phyloP scores from a whole-genome alignment of 2,113 vertebrate genomes.

The Protomyctophum bolini region DNA sequence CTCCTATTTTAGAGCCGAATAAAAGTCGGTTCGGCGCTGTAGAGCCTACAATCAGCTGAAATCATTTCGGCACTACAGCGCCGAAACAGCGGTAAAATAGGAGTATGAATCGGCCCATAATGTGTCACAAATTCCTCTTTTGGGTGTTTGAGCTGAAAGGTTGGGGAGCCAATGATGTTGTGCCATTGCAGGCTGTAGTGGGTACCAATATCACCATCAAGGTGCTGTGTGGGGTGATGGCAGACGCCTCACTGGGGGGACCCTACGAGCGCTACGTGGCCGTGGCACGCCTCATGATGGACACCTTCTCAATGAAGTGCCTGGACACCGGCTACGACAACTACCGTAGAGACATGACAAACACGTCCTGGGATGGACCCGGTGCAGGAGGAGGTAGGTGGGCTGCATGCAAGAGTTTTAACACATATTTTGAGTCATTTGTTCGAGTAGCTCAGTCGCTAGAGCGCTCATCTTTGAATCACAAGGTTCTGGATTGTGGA shows the following conservation, averaged over 20 bases:
- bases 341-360: constrained; percentile 69
- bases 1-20: too few relatives aligned
- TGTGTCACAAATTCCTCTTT: too few relatives aligned
- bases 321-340: constrained; percentile 61
- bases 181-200: constrained; percentile 40
- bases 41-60: too few relatives aligned
- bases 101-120: too few relatives aligned
- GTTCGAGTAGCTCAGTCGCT: too few relatives aligned
- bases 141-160: too few relatives aligned
- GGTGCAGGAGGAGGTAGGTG: constrained; percentile 69
- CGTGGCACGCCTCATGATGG: constrained; percentile 57
- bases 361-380: constrained; percentile 65
- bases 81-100: too few relatives aligned
- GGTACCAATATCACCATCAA: constrained; percentile 73
- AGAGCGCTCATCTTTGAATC: too few relatives aligned
- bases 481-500: too few relatives aligned
- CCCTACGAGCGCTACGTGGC: constrained; percentile 56
- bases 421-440: too few relatives aligned
- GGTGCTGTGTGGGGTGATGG: constrained; percentile 71
- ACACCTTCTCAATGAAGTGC: constrained; percentile 53
- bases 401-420: not conserved
- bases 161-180: not conserved
- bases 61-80: too few relatives aligned
- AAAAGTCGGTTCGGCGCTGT: too few relatives aligned
- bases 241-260: constrained; percentile 54